Conservation (phyloP, 2,113 vertebrate genomes). For the Colossoma macropomum region DNA sequence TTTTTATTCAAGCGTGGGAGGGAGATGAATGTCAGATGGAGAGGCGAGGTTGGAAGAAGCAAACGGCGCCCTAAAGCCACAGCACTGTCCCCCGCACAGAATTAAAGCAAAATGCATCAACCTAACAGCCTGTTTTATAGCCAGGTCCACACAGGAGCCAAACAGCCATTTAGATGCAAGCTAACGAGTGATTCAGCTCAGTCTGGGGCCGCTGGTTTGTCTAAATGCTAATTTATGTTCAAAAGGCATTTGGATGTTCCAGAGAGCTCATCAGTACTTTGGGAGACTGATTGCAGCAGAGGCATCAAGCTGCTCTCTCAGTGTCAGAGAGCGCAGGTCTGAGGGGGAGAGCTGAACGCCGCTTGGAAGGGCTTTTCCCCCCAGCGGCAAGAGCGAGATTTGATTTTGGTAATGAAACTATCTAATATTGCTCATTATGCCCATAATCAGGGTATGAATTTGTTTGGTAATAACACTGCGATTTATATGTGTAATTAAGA, state of each 20-base stretch:
- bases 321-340: slow-evolving; percentile 37
- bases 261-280: slow-evolving; percentile 46
- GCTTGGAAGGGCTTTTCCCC: slow-evolving; percentile 39
- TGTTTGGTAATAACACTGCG: slow-evolving; percentile 39
- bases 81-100: slow-evolving; percentile 28
- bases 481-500: slow-evolving; percentile 52
- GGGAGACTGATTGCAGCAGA: slow-evolving; percentile 35
- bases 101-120: slow-evolving; percentile 53
- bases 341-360: background rate
- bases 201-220: slow-evolving; percentile 46
- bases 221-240: slow-evolving; percentile 57
- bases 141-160: slow-evolving; percentile 42
- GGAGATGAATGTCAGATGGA: slow-evolving; percentile 43
- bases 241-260: slow-evolving; percentile 43
- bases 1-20: slow-evolving; percentile 42
- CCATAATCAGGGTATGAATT: slow-evolving; percentile 16
- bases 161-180: slow-evolving; percentile 56
- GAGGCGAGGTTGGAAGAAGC: slow-evolving; percentile 28
- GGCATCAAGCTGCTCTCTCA: slow-evolving; percentile 42
- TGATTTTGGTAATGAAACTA: slow-evolving; percentile 57
- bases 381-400: slow-evolving; percentile 46
- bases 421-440: slow-evolving; percentile 54
- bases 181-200: slow-evolving; percentile 43
- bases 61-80: slow-evolving; percentile 35
- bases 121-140: slow-evolving; percentile 35